Evolutionary conservation across 2,888 invertebrate genomes (phyloP).

Genomic region (Ophioninae sp.): DNA sequence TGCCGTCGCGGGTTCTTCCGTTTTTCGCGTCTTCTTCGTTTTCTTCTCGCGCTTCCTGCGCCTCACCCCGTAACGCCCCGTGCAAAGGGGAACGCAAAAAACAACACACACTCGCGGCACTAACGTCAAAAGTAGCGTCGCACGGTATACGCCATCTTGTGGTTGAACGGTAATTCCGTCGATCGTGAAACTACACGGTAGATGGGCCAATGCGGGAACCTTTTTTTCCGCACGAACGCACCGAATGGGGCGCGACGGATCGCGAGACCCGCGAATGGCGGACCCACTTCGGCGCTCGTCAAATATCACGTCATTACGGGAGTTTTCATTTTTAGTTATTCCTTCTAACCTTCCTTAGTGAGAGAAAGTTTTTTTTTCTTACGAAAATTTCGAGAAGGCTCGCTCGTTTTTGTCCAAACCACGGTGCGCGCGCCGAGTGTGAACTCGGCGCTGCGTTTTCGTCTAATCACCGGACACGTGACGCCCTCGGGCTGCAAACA

Average conservation of each 20-base stretch:
- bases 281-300: background rate
- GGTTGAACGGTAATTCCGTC: conserved; percentile 50
- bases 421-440: background rate
- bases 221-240: conserved; percentile 7
- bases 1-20: background rate
- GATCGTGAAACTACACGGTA: conserved; percentile 16
- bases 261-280: background rate
- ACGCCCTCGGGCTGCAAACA: background rate
- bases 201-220: background rate
- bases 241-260: background rate
- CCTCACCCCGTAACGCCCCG: conserved; percentile 43
- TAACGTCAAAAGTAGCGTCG: conserved; percentile 78
- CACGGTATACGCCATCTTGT: conserved; percentile 75
- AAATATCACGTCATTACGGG: background rate
- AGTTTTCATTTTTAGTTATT: background rate
- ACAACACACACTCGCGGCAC: conserved; percentile 63
- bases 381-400: background rate
- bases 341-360: background rate
- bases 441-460: background rate
- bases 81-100: conserved; percentile 39
- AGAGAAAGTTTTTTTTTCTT: background rate
- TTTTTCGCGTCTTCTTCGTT: conserved; percentile 23
- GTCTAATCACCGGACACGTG: background rate
- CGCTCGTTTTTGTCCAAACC: background rate
- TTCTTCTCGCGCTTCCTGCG: conserved; percentile 34